Conservation (phyloP, 2,888 invertebrate species). For the Tromatobia lineatoria region DNA sequence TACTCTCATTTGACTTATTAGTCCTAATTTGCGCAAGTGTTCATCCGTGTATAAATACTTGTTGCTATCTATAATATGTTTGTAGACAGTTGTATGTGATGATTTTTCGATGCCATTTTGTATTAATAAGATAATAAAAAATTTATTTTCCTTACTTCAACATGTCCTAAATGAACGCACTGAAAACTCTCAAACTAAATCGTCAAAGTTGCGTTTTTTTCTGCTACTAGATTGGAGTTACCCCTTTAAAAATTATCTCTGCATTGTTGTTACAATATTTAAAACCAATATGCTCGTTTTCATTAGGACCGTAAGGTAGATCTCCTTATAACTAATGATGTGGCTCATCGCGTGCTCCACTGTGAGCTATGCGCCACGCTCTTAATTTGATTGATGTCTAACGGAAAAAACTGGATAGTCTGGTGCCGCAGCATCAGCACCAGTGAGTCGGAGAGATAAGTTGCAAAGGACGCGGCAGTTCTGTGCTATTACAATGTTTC, state of each 20-base stretch:
- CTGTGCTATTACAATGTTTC: constrained; percentile 60
- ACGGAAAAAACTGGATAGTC: constrained; percentile 67
- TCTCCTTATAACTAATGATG: constrained; percentile 3
- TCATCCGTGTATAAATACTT: too few species aligned
- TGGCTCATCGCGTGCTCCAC: constrained; percentile 39
- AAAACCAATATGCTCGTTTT: neutral
- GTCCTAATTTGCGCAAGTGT: too few species aligned
- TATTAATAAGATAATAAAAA: too few species aligned
- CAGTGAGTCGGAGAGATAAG: constrained; percentile 42
- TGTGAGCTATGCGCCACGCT: constrained; percentile 46
- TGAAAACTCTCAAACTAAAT: too few species aligned
- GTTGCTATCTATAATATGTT: too few species aligned
- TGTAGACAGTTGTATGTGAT: too few species aligned
- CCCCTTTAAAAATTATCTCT: neutral
- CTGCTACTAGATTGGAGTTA: too few species aligned
- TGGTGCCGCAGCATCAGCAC: constrained; percentile 44
- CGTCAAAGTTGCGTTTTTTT: too few species aligned
- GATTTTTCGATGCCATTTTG: too few species aligned
- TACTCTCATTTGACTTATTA: too few species aligned
- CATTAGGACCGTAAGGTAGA: neutral
- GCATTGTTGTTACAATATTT: neutral
- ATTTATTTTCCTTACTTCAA: too few species aligned
- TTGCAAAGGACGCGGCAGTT: constrained; percentile 35
- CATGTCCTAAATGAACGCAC: too few species aligned
- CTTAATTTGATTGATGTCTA: constrained; percentile 69